Evolutionary conservation across 2,797 vertebrate species (phyloP).

Genomic region (Pagetopsis macropterus): DNA sequence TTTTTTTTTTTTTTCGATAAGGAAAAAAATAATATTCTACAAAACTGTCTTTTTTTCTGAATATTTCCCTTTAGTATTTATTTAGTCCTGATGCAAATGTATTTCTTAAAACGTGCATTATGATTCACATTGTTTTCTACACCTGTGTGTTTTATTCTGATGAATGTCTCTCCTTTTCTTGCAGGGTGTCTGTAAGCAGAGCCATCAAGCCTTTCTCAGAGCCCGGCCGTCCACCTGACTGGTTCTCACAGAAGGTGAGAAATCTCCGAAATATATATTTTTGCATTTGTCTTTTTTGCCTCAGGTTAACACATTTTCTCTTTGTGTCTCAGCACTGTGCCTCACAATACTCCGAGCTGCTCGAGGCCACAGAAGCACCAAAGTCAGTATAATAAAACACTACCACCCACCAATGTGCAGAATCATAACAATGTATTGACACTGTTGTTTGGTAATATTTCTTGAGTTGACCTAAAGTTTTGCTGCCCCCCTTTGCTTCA

Average conservation of each 20-base stretch:
- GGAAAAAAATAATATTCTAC: neutral
- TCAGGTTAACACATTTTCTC: slow-evolving; percentile 23
- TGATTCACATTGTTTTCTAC: neutral
- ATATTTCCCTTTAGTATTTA: neutral
- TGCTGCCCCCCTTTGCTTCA: slow-evolving; percentile 55
- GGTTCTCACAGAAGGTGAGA: slow-evolving; percentile 98
- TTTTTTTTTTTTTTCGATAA: too few relatives aligned
- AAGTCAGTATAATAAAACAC: slow-evolving; percentile 87
- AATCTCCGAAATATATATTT: neutral
- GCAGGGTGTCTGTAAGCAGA: slow-evolving; percentile 98
- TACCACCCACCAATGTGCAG: neutral
- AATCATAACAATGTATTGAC: neutral
- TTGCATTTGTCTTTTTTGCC: slow-evolving; percentile 6
- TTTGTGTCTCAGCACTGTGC: slow-evolving; percentile 92
- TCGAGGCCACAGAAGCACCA: slow-evolving; percentile 97
- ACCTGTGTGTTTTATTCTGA: neutral
- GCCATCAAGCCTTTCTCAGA: slow-evolving; percentile 99
- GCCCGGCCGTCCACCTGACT: slow-evolving; percentile 94
- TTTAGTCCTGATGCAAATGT: neutral
- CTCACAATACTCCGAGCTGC: slow-evolving; percentile 96
- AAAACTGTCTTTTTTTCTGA: neutral
- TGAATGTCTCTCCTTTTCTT: slow-evolving; percentile 26
- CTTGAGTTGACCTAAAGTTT: neutral
- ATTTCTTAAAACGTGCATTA: neutral
- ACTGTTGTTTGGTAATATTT: neutral